These are phyloP conservation scores for Brevimyrus niger DNA, from an alignment of 2,113 vertebrate species.

Conservation along the genomic window DNA sequence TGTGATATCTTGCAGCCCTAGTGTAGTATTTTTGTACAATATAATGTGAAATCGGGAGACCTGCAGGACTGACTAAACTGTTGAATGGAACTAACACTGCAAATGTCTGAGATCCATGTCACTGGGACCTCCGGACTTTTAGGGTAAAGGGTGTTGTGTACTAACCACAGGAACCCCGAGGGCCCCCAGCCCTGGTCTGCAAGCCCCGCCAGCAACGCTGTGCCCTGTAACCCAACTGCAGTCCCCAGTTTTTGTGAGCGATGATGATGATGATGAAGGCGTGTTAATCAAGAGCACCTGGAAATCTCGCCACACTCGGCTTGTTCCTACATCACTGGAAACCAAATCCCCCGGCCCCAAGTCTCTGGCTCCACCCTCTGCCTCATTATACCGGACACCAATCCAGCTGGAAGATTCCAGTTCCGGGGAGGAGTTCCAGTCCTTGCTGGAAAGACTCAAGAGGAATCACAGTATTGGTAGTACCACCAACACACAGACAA, in stretches of 20 bases:
- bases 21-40: not conserved
- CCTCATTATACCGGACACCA: slow-evolving; percentile 30
- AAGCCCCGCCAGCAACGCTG: slow-evolving; percentile 28
- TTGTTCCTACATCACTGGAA: slow-evolving; percentile 4
- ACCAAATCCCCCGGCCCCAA: not conserved
- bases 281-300: slow-evolving; percentile 57
- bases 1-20: not conserved
- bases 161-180: slow-evolving; percentile 29
- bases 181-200: slow-evolving; percentile 33
- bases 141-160: not conserved
- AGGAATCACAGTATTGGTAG: slow-evolving; percentile 38
- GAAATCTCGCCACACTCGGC: slow-evolving; percentile 45
- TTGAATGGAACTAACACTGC: not conserved
- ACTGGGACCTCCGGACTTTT: not conserved
- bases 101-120: not conserved
- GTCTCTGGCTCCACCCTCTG: not conserved
- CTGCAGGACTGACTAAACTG: not conserved
- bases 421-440: slow-evolving; percentile 70
- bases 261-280: slow-evolving; percentile 64
- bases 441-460: slow-evolving; percentile 67
- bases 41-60: not conserved
- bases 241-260: slow-evolving; percentile 57
- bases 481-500: slow-evolving; percentile 18
- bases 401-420: slow-evolving; percentile 44
- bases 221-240: slow-evolving; percentile 37